phyloP scores from a whole-genome alignment of 2,113 vertebrate genomes.

The Pionites leucogaster region DNA sequence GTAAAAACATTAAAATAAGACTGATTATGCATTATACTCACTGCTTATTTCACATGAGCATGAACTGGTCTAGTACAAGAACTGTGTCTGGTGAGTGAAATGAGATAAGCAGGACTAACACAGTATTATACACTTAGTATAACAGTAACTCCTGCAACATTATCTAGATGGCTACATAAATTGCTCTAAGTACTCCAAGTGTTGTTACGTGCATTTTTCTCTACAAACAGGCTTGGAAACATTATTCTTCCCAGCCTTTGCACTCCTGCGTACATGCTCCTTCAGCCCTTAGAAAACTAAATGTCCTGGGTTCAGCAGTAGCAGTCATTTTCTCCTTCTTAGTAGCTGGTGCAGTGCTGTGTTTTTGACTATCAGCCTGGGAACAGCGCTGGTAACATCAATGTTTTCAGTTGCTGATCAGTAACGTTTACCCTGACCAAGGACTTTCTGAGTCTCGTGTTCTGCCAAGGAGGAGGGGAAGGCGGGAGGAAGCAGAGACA shows the following conservation, averaged over 20 bases:
- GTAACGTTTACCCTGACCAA: too few relatives aligned
- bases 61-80: neutral
- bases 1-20: slow-evolving; percentile 20
- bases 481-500: too few relatives aligned
- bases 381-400: too few relatives aligned
- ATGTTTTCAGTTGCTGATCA: too few relatives aligned
- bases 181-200: slow-evolving; percentile 11
- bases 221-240: neutral
- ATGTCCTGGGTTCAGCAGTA: too few relatives aligned
- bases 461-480: too few relatives aligned
- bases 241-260: neutral
- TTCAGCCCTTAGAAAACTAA: neutral
- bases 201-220: neutral
- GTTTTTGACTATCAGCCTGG: too few relatives aligned
- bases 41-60: slow-evolving; percentile 2
- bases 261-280: fast-evolving
- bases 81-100: slow-evolving; percentile 25
- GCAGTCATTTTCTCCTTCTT: too few relatives aligned
- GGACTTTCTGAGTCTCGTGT: too few relatives aligned
- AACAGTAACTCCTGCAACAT: slow-evolving; percentile 5
- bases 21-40: neutral
- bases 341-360: too few relatives aligned
- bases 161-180: slow-evolving; percentile 51
- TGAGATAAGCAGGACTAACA: slow-evolving; percentile 40
- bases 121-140: slow-evolving; percentile 19